phyloP scores from a whole-genome alignment of 2,888 invertebrate genomes.

The Tortrix viridana region DNA sequence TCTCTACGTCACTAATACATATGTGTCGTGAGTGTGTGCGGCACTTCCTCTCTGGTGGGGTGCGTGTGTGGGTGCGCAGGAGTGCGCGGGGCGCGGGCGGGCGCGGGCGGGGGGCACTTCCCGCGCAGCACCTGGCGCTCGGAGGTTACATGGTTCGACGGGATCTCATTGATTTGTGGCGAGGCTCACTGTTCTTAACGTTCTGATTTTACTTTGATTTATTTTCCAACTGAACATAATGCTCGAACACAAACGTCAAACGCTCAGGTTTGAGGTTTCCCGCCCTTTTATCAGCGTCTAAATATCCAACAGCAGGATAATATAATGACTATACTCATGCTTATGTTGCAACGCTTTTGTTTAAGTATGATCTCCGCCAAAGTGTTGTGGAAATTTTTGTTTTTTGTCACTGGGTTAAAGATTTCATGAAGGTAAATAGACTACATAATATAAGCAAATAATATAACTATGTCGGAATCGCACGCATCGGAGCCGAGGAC shows the following conservation, averaged over 20 bases:
- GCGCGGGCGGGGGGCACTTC: slow-evolving; percentile 62
- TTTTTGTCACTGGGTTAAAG: slow-evolving; percentile 2
- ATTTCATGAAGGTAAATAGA: slow-evolving; percentile 12
- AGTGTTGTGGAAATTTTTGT: not conserved
- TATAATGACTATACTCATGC: not conserved
- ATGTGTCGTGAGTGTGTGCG: slow-evolving; percentile 48
- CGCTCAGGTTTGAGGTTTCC: slow-evolving; percentile 13
- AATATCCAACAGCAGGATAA: not conserved
- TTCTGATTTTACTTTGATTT: slow-evolving; percentile 67
- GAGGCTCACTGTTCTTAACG: slow-evolving; percentile 65
- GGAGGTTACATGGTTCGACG: slow-evolving; percentile 72
- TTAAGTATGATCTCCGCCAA: not conserved
- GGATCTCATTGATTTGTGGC: slow-evolving; percentile 79
- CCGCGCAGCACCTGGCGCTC: slow-evolving; percentile 82
- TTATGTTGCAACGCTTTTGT: not conserved
- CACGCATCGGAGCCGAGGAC: slow-evolving; percentile 58
- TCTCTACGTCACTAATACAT: slow-evolving; percentile 57
- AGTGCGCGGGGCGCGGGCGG: slow-evolving; percentile 47
- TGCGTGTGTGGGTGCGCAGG: slow-evolving; percentile 56
- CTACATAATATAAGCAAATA: slow-evolving; percentile 20
- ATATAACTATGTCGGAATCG: slow-evolving; percentile 37
- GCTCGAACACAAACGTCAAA: slow-evolving; percentile 15
- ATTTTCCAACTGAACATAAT: slow-evolving; percentile 31
- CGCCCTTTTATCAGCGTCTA: slow-evolving; percentile 21
- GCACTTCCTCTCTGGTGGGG: slow-evolving; percentile 58